phyloP scores from a whole-genome alignment of 1,140 invertebrate genomes.

The Sesamia nonagrioides region DNA sequence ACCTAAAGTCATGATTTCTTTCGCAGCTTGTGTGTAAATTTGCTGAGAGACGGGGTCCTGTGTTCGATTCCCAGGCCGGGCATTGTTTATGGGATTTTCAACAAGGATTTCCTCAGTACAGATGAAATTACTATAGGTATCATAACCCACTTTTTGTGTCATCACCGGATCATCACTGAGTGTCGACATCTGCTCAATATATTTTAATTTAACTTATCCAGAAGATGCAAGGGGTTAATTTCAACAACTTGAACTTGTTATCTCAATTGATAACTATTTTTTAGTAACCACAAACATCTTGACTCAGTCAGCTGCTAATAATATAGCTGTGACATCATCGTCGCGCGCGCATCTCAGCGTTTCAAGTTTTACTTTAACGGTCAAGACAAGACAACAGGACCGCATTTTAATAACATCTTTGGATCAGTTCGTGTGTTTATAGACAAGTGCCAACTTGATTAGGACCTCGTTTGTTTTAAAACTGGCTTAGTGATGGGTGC shows the following conservation, averaged over 20 bases:
- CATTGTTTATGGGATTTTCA: no score
- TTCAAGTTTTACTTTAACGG: constrained; percentile 66
- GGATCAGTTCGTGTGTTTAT: constrained; percentile 24
- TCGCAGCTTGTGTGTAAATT: no score
- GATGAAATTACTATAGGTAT: no score
- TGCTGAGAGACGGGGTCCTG: no score
- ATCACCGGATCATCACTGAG: no score
- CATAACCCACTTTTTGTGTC: no score
- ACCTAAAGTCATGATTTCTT: no score
- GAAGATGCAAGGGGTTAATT: constrained; percentile 31
- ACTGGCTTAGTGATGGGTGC: constrained; percentile 54
- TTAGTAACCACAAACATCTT: constrained; percentile 55
- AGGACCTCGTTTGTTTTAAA: constrained; percentile 15
- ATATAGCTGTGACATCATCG: constrained; percentile 78
- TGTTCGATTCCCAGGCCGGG: no score
- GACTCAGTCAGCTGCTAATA: constrained; percentile 58
- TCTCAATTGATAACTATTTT: constrained; percentile 58
- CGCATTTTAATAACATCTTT: constrained; percentile 16
- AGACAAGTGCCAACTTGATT: constrained; percentile 20
- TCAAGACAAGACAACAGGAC: constrained; percentile 28
- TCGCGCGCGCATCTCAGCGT: constrained; percentile 20
- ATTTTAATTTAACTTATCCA: neutral
- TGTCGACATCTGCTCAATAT: neutral
- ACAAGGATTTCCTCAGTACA: no score
- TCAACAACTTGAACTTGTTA: constrained; percentile 46